Percentiles rank a stretch among this genome's conserved stretches.
These are phyloP conservation scores for Argentina silus DNA, from an alignment of 2,797 vertebrate genomes.

Conservation along the genomic window DNA sequence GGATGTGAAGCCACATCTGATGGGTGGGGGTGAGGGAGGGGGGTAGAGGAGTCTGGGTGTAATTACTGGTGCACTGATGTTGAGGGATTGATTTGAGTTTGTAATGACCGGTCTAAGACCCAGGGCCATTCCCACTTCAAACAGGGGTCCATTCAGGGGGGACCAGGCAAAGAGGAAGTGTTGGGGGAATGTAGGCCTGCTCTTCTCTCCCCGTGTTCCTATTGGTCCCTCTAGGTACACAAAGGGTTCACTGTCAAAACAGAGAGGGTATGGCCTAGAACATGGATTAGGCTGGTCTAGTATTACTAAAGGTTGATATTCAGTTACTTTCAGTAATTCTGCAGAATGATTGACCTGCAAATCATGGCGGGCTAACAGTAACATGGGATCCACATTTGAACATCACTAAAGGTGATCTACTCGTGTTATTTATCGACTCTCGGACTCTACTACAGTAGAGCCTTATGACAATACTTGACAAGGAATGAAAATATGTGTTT, in stretches of 20 bases:
- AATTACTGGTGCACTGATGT: slow-evolving; percentile 42
- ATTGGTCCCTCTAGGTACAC: slow-evolving; percentile 59
- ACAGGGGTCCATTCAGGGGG: slow-evolving; percentile 52
- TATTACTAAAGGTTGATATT: background rate
- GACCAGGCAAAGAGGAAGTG: slow-evolving; percentile 42
- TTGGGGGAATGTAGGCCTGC: slow-evolving; percentile 54
- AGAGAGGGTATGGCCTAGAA: slow-evolving; percentile 43
- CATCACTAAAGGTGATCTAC: too few relatives aligned
- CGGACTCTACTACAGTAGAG: too few relatives aligned
- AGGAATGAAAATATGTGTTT: too few relatives aligned
- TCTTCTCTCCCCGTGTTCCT: slow-evolving; percentile 53
- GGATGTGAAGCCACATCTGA: slow-evolving; percentile 21
- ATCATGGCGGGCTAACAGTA: too few relatives aligned
- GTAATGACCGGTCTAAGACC: slow-evolving; percentile 50
- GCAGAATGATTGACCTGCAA: background rate
- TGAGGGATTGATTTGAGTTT: slow-evolving; percentile 50
- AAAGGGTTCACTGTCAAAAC: slow-evolving; percentile 68
- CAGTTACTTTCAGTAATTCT: background rate
- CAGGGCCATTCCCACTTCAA: slow-evolving; percentile 55
- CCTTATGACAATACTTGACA: too few relatives aligned
- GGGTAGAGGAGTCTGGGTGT: slow-evolving; percentile 15
- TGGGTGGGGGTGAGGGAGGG: slow-evolving; percentile 12
- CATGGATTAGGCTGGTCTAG: background rate
- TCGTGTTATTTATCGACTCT: too few relatives aligned
- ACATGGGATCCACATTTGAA: too few relatives aligned